phyloP scores from a whole-genome alignment of 35 echinoderm and acorn worm species.

The Heliocidaris erythrogramma region DNA sequence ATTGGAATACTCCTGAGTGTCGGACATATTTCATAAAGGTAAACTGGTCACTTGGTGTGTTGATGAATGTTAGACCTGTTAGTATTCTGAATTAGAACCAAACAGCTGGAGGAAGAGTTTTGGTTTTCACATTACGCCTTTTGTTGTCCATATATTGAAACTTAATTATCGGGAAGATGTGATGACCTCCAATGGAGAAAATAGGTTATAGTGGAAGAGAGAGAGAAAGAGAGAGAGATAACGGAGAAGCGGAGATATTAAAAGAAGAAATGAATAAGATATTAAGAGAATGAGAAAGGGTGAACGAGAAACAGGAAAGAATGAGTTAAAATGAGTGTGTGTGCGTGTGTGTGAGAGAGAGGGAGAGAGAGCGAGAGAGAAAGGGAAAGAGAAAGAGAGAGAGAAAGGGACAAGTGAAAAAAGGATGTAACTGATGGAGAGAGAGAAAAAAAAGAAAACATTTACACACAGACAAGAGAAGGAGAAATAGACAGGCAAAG shows the following conservation, averaged over 20 bases:
- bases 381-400: too few relatives aligned
- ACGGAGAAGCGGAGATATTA: background rate
- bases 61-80: constrained; percentile 22
- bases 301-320: too few relatives aligned
- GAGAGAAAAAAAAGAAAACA: too few relatives aligned
- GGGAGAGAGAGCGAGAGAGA: too few relatives aligned
- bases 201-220: background rate
- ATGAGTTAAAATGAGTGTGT: too few relatives aligned
- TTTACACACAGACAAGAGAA: too few relatives aligned
- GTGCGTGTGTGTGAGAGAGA: too few relatives aligned
- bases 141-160: background rate
- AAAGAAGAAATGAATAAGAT: background rate
- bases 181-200: background rate
- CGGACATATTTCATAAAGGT: constrained; percentile 27
- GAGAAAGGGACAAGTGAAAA: too few relatives aligned
- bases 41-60: background rate
- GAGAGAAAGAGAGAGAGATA: background rate
- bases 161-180: constrained; percentile 33
- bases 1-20: background rate
- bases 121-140: background rate
- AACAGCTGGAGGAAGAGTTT: constrained; percentile 28
- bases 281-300: too few relatives aligned
- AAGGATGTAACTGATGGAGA: too few relatives aligned
- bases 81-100: constrained; percentile 7
- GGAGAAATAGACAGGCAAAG: too few relatives aligned